Base-by-base conservation (phyloP, 30 jellyfish, hydroid and myxozoan species). In the Hydractinia echinata region DNA sequence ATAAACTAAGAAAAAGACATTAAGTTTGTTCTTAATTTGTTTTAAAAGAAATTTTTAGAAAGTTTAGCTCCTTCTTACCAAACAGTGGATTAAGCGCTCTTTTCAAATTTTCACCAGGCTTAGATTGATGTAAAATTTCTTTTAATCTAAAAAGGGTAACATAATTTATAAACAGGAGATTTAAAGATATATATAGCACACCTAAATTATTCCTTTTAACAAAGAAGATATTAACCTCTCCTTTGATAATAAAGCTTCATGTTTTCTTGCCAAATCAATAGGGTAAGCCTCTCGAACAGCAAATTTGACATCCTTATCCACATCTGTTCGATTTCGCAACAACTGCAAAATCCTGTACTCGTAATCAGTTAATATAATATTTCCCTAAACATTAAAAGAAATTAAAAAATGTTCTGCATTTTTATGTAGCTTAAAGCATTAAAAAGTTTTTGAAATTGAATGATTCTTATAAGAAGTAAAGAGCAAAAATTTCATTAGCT, bases 231-330 rank as follows among this genome's bases (percentile, higher is more conserved):
- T 0, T 20, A 70, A 93, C 99, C 86, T 93, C 20, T 85, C 90
- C 20, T 77, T 70, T 10, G 95, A 18, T 48, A 85, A 21, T 6
- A 73, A 15, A 11, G 96, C 89, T 53, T 82, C 95, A 16, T 76
- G 86, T 81, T 77, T 77, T 56, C 95, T 77, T 30, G 96, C 97
- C 66, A 84, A 81, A 14, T 89, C 96, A 10, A 94, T 61, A 13
- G 97, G 97, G 79, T 94, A 94, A 49, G 79, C 78, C 72, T 89
- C 97, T 48, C 95, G 85, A 5, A 88, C 97, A 2, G 97, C 97
- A 88, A 94, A 93, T 70, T 90, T 85, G 39, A 94, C 97, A 72
- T 89, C 97, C 5, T 49, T 51, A 19, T 90, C 95, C 60, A 81
- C 73, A 77, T 89, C 99, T 53, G 92, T 86, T 56, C 99, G 89